Evolutionary conservation across 1,140 invertebrate species (phyloP), one percentile per base, ranked within the genome.

Genomic region (Heliconius nattereri): DNA sequence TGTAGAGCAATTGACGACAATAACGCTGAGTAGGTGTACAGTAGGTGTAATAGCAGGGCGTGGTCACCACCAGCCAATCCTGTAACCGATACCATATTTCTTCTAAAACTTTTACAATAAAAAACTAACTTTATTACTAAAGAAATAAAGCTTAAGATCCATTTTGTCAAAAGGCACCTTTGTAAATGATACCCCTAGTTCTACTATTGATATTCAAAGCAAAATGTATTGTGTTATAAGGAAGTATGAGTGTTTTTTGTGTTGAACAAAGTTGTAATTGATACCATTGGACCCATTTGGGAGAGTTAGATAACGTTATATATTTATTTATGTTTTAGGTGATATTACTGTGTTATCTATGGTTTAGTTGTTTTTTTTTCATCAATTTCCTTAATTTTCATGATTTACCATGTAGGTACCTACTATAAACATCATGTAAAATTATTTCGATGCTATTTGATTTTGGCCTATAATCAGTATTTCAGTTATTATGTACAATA

Each of bases 41-140:
- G 79, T 80, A 90, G 88, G 87, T 90, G 86, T 86, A 80, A 82
- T 90, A 88, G 73, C 84, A 85, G 89, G 91, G 92, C 91, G 91
- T 89, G 88, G 89, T 89, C 86, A 81, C 35, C 83, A 78, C 72
- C 85, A 88, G 91, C 92, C 92, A 94, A 94, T 94, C 92, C 86
- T 92, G 92, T 92, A 94, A 94, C 84, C 89, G 92, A 94, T 90
- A 94, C 91, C 86, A 83, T 86, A 88, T 87, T 94, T 91, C 90
- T 91, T 91, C 86, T 88, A 75, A 78, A 85, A 72, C 73, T 49
- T 72, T 40, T 16, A 20, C 85, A 87, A 72, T 11, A 54, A 3
- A 88, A 84, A 85, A 74, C 9, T 66, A 66, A 84, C 86, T 77
- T 37, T 91, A 87, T 73, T 0, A 5, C 16, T 1, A 29, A 16